phyloP scores from a whole-genome alignment of 2,113 vertebrate species.

The Calyptomena viridis region DNA sequence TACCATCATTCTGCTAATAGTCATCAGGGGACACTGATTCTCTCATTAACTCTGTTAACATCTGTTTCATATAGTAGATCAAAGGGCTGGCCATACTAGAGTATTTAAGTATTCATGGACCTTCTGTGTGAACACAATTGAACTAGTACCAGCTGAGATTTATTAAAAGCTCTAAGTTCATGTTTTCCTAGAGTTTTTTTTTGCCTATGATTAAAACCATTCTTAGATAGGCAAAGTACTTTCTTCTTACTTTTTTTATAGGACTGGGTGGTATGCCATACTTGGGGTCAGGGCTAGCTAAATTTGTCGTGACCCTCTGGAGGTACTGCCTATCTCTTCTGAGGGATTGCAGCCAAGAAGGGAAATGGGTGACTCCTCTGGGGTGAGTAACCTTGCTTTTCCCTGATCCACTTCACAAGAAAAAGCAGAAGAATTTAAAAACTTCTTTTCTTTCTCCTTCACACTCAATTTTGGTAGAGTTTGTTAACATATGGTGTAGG shows the following conservation, averaged over 20 bases:
- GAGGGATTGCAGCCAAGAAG: slow-evolving; percentile 51
- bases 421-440: background rate
- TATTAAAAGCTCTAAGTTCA: background rate
- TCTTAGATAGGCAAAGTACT: slow-evolving; percentile 53
- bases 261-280: slow-evolving; percentile 62
- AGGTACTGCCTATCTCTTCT: slow-evolving; percentile 62
- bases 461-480: background rate
- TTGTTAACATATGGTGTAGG: background rate
- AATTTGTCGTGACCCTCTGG: slow-evolving; percentile 47
- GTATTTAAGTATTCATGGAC: background rate
- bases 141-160: background rate
- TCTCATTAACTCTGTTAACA: background rate
- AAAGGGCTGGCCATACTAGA: background rate
- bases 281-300: slow-evolving; percentile 53
- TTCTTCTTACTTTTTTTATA: slow-evolving; percentile 41
- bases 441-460: background rate
- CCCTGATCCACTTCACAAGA: slow-evolving; percentile 28
- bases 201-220: background rate
- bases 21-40: background rate
- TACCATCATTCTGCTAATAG: background rate
- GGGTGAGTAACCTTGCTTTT: slow-evolving; percentile 60
- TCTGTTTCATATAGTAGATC: background rate
- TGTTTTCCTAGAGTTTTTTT: background rate
- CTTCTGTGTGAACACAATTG: background rate
- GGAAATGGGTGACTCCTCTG: slow-evolving; percentile 8